phyloP scores from a whole-genome alignment of 2,797 vertebrate species.

The Sebastes miniatus region DNA sequence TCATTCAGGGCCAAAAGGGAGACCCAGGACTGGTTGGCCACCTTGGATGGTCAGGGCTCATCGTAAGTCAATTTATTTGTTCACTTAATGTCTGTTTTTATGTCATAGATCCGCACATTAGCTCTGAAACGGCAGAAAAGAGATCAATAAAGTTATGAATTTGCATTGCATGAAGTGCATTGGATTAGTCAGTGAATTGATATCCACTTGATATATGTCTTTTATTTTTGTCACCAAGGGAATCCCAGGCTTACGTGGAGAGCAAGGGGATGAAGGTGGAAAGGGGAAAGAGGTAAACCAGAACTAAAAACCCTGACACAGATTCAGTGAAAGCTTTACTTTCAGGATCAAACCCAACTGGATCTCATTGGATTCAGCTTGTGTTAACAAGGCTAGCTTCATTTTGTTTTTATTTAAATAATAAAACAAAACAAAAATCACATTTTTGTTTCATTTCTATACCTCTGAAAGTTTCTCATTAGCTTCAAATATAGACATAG shows the following conservation, averaged over 20 bases:
- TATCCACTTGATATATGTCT: not conserved
- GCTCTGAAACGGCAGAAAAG: not conserved
- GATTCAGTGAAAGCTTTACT: not conserved
- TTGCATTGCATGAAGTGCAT: not conserved
- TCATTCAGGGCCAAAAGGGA: constrained; percentile 82
- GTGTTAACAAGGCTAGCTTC: not conserved
- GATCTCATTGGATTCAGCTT: not conserved
- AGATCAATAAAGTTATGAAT: not conserved
- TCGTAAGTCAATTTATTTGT: constrained; percentile 77
- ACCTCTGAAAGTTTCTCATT: not conserved
- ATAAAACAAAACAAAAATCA: fast-evolving
- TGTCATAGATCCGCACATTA: not conserved
- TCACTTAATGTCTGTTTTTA: not conserved
- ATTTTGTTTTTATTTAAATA: not conserved
- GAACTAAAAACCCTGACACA: not conserved
- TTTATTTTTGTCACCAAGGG: constrained; percentile 78
- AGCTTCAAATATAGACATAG: not conserved
- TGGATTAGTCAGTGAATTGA: not conserved
- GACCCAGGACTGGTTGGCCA: constrained; percentile 76
- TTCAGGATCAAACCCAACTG: not conserved
- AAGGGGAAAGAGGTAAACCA: constrained; percentile 84
- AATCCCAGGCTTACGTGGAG: constrained; percentile 80
- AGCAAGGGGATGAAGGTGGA: constrained; percentile 76
- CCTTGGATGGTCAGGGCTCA: constrained; percentile 83
- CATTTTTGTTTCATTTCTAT: not conserved